Percentiles rank a stretch among this genome's conserved stretches.
Conservation (phyloP, 2,797 vertebrate genomes). For the Enteromius treurensis region DNA sequence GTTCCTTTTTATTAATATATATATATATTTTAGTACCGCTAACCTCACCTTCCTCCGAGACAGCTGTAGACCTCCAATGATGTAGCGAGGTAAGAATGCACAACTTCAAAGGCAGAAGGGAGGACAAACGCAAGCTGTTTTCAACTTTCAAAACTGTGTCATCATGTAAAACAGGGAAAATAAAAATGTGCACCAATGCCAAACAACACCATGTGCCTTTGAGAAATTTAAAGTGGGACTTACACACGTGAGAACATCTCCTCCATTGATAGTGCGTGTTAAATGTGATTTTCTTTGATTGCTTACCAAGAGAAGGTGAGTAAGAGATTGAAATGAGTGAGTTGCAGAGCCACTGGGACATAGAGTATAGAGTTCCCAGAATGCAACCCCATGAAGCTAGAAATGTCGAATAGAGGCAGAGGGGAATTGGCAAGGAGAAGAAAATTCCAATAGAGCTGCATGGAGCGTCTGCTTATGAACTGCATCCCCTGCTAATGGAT, state of each 20-base stretch:
- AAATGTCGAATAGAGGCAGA: conserved; percentile 55
- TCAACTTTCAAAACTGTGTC: conserved; percentile 62
- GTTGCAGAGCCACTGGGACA: conserved; percentile 60
- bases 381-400: conserved; percentile 63
- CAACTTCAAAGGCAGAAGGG: conserved; percentile 72
- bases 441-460: conserved; percentile 75
- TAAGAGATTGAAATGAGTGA: conserved; percentile 48
- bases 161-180: conserved; percentile 58
- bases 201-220: neutral
- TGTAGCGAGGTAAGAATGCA: conserved; percentile 77
- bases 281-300: conserved; percentile 31
- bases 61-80: conserved; percentile 74
- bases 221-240: conserved; percentile 48
- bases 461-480: conserved; percentile 73
- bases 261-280: conserved; percentile 58
- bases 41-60: conserved; percentile 68
- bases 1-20: conserved; percentile 45
- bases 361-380: conserved; percentile 63
- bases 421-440: conserved; percentile 64
- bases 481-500: conserved; percentile 75
- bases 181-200: neutral
- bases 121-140: conserved; percentile 75
- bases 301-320: conserved; percentile 48
- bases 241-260: conserved; percentile 61
- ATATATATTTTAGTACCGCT: conserved; percentile 47